These are phyloP conservation scores for Arrhopalites spinosus DNA, from an alignment of 2,888 invertebrate genomes.

Conservation along the genomic window DNA sequence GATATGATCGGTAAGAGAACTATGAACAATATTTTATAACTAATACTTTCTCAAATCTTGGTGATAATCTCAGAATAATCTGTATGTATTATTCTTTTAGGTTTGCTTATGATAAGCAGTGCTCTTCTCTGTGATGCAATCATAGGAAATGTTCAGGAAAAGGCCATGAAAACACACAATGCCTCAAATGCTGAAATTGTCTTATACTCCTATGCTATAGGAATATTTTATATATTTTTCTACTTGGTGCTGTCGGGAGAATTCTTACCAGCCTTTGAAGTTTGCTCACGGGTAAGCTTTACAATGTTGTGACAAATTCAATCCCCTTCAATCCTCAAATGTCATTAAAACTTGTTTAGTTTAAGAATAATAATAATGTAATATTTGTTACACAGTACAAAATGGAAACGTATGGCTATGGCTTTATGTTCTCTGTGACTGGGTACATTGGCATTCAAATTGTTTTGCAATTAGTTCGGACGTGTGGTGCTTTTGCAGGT, in stretches of 20 bases:
- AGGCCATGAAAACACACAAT: constrained; percentile 82
- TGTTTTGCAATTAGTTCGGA: constrained; percentile 81
- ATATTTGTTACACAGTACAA: constrained; percentile 66
- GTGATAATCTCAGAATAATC: background rate
- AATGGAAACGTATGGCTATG: constrained; percentile 79
- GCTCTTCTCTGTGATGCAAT: constrained; percentile 92
- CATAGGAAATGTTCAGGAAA: constrained; percentile 97
- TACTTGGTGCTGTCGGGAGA: constrained; percentile 76
- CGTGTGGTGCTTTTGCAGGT: constrained; percentile 81
- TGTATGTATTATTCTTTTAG: constrained; percentile 56
- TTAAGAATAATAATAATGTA: too few relatives aligned
- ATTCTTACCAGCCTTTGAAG: constrained; percentile 73
- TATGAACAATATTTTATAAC: background rate
- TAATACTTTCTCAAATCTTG: background rate
- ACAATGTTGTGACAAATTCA: background rate
- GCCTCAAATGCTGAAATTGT: constrained; percentile 91
- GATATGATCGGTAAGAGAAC: constrained; percentile 63
- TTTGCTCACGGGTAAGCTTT: constrained; percentile 72
- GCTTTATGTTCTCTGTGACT: constrained; percentile 80
- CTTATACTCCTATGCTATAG: constrained; percentile 88
- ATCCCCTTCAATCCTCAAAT: too few relatives aligned
- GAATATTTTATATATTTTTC: constrained; percentile 77
- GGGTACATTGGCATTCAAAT: constrained; percentile 94
- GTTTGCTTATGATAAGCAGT: constrained; percentile 62
- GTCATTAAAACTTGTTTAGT: too few relatives aligned